Base-by-base conservation (phyloP, 2,113 vertebrate species). In the Festucalex cinctus region DNA sequence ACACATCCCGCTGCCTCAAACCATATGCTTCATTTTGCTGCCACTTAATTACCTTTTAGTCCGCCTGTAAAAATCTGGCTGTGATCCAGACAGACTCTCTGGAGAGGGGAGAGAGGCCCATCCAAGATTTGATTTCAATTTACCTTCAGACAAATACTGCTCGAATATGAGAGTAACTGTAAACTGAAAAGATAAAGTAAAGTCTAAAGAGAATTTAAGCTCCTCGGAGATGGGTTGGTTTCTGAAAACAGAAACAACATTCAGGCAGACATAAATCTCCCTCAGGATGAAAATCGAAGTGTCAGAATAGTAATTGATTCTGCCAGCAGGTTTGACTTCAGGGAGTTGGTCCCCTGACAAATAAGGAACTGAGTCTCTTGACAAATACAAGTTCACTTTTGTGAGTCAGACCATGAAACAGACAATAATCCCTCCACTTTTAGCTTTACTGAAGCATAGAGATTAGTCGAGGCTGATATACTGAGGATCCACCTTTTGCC, bases 31-130 rank as follows among this genome's bases (percentile, higher is more conserved):
- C 77, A 86, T 72, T 85, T 85, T 85, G 76, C 83, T 86, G 86
- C 81, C 79, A 86, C 79, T 88, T 90, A 88, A 89, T 88, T 90
- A 90, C 75, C 85, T 83, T 82, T 73, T 71, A 83, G 77, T 84
- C 79, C 79, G 80, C 78, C 81, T 80, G 81, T 68, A 76, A 75
- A 78, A 82, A 75, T 81, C 79, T 89, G 86, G 87, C 85, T 82
- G 26, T 69, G 68, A 78, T 86, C 86, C 89, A 86, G 73, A 70
- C 62, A 71, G 63, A 66, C 65, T 85, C 84, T 84, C 82, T 32
- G 37, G 86, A 83, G 82, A 84, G 71, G 49, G 57, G 51, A 63
- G 63, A 66, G 68, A 66, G 63, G 71, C 73, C 65, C 83, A 71
- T 76, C 77, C 75, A 64, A 86, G 68, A 68, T 69, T 66, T 85